Conservation (phyloP, 2,888 invertebrate genomes). For the Cerceris rybyensis region DNA sequence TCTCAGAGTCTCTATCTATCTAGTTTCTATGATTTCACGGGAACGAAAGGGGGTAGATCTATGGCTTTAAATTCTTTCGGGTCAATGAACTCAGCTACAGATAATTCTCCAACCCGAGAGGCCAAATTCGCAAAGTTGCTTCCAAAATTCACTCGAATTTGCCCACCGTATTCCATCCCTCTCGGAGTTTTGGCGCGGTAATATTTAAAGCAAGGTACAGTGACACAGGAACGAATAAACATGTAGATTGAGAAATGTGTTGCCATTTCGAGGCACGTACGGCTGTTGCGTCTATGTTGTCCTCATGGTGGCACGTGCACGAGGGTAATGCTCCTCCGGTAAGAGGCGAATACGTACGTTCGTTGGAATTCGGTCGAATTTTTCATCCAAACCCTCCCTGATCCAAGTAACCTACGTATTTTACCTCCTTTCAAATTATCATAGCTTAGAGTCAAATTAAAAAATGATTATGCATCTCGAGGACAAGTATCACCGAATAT, state of each 20-base stretch:
- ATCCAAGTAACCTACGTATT: background rate
- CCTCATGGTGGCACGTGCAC: conserved; percentile 48
- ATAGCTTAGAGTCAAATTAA: too few species aligned
- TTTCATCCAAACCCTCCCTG: background rate
- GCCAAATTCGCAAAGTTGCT: background rate
- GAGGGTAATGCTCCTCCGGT: conserved; percentile 66
- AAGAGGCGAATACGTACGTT: conserved; percentile 41
- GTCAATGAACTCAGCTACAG: background rate
- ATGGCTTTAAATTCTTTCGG: background rate
- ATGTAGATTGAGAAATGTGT: conserved; percentile 66
- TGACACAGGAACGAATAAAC: conserved; percentile 64
- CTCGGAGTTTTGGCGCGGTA: conserved; percentile 23
- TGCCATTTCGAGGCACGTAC: conserved; percentile 76
- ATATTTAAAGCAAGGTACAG: conserved; percentile 64
- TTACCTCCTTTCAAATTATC: background rate
- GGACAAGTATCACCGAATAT: too few species aligned
- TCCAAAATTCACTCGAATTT: conserved; percentile 3
- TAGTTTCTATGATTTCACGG: too few species aligned
- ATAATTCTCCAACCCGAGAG: background rate
- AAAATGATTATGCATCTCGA: too few species aligned
- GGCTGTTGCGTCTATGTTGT: conserved; percentile 77
- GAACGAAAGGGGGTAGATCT: conserved; percentile 6
- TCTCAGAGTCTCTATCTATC: too few species aligned
- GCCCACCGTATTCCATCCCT: conserved; percentile 24
- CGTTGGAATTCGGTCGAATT: conserved; percentile 46